Percentiles rank a stretch among this genome's conserved stretches.
Conservation (phyloP, 1,140 invertebrate genomes). For the Maniola jurtina region DNA sequence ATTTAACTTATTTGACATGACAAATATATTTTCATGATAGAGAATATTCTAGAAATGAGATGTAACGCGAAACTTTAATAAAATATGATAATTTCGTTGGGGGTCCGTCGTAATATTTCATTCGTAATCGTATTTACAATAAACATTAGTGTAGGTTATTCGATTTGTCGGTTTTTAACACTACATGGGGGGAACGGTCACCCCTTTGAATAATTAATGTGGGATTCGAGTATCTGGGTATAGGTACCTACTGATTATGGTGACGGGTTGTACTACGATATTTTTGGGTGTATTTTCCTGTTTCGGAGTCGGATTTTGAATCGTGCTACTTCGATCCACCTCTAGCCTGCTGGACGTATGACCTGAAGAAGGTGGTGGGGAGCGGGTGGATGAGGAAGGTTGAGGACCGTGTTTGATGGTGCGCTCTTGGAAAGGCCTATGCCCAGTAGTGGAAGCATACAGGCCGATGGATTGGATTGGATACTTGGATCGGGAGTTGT, state of each 20-base stretch:
- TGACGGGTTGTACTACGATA: not conserved
- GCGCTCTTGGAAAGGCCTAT: too few relatives aligned
- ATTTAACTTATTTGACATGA: too few relatives aligned
- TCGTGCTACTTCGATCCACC: too few relatives aligned
- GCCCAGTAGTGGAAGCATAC: too few relatives aligned
- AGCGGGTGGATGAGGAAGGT: too few relatives aligned
- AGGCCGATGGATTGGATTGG: too few relatives aligned
- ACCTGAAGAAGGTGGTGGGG: too few relatives aligned
- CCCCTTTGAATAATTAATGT: conserved; percentile 29
- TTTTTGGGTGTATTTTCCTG: not conserved
- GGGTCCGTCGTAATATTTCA: conserved; percentile 29
- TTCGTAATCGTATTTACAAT: conserved; percentile 39
- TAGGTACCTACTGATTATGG: not conserved
- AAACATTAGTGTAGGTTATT: conserved; percentile 35
- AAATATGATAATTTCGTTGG: conserved; percentile 14
- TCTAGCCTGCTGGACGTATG: too few relatives aligned
- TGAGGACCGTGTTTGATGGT: too few relatives aligned
- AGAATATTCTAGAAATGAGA: conserved; percentile 13
- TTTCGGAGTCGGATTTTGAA: too few relatives aligned
- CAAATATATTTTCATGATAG: not conserved
- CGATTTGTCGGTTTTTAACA: conserved; percentile 39
- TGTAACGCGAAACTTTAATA: conserved; percentile 24
- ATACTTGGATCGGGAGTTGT: too few relatives aligned
- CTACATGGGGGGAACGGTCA: conserved; percentile 22
- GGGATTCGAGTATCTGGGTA: conserved; percentile 14